A percentile compares a stretch with the other conserved stretches of the same genome.
These are phyloP conservation scores for Drosophila varians DNA, from an alignment of 1,140 invertebrate genomes.

Conservation along the genomic window DNA sequence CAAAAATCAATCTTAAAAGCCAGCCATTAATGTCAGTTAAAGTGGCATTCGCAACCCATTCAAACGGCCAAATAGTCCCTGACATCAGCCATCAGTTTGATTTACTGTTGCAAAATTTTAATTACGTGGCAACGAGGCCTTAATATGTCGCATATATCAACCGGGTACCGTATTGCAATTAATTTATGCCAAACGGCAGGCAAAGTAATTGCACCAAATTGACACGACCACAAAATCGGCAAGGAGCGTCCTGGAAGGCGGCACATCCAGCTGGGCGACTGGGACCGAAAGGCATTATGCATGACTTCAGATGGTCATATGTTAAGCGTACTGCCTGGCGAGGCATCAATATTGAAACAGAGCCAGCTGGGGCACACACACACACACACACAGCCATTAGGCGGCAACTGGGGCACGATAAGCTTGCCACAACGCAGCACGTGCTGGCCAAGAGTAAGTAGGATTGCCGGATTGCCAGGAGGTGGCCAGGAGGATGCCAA, in stretches of 20 bases:
- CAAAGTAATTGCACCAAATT: conserved; percentile 74
- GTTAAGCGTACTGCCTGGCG: conserved; percentile 56
- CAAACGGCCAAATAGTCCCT: not conserved
- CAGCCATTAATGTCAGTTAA: conserved; percentile 36
- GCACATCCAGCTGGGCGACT: not conserved
- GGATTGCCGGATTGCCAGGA: conserved; percentile 18
- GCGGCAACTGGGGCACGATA: conserved; percentile 1
- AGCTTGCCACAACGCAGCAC: conserved; percentile 36
- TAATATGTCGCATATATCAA: conserved; percentile 70
- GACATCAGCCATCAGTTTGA: conserved; percentile 38
- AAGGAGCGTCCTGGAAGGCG: not conserved
- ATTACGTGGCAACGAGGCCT: conserved; percentile 66
- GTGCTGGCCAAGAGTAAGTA: conserved; percentile 38
- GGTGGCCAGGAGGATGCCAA: not conserved
- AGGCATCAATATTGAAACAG: conserved; percentile 65
- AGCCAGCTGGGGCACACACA: conserved; percentile 52
- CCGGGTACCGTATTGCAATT: conserved; percentile 56
- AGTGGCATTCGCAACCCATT: conserved; percentile 21
- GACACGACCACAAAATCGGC: conserved; percentile 52
- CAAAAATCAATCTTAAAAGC: conserved; percentile 30
- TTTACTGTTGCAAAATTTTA: conserved; percentile 65
- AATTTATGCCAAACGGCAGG: conserved; percentile 72
- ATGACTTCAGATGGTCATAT: conserved; percentile 51
- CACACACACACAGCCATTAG: conserved; percentile 63
- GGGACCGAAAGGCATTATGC: conserved; percentile 39